Evolutionary conservation across 2,888 invertebrate species (phyloP), one percentile per base, ranked within the genome.

Genomic region (Pherbina coryleti): DNA sequence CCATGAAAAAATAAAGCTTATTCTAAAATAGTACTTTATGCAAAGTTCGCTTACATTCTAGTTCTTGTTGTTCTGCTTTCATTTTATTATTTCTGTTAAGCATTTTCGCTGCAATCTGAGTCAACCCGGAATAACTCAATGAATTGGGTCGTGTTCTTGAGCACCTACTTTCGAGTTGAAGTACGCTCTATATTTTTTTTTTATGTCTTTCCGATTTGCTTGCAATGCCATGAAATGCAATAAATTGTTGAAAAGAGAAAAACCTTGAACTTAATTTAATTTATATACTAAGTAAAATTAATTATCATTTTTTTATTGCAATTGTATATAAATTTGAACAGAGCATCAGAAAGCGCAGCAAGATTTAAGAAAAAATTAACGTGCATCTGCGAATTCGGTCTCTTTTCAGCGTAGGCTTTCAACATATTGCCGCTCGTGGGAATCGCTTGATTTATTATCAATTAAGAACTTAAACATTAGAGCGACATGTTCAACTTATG

Each of bases 281-380:
- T 66, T 37, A 66, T 66, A 66, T 66, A 66, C 19, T 66, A 31
- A 28, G 22, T 55, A 22, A 49, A 69, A 49, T 69, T 69, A 82
- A 82, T 86, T 84, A 86, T 86, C 84, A 77, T 83, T 81, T 77
- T 84, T 86, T 86, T 86, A 87, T 86, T 86, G 84, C 85, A 86
- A 85, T 86, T 86, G 85, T 86, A 86, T 87, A 86, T 86, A 87
- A 86, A 84, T 83, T 84, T 80, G 85, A 87, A 85, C 86, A 87
- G 84, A 83, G 85, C 85, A 86, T 84, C 87, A 87, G 87, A 87
- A 87, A 83, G 79, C 76, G 78, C 75, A 80, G 84, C 62, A 69
- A 19, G 44, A n/a, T 19, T 17, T 37, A 22, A 17, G 4, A 28
- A 28, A 25, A 5, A 17, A 60, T 28, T 60, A 22, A 44, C 14